These are phyloP conservation scores for Willisornis vidua DNA, from an alignment of 2,113 vertebrate species.

Conservation along the genomic window DNA sequence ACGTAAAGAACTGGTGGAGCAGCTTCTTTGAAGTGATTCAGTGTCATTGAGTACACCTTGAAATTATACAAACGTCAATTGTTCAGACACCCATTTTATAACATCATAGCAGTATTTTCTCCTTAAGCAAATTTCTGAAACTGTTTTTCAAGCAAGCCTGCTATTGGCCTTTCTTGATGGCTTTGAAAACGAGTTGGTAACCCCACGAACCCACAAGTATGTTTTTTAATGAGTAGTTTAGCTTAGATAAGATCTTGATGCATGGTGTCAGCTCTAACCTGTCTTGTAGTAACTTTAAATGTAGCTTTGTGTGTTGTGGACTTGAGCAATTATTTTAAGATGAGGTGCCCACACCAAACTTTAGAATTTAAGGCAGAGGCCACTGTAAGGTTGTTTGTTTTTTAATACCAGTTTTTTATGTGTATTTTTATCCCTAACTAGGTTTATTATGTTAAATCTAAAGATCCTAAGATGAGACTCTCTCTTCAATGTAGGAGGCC, in stretches of 20 bases:
- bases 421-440: background rate
- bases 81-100: constrained; percentile 4
- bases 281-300: background rate
- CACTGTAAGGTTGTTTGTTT: background rate
- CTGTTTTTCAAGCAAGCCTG: background rate
- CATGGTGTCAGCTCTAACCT: background rate
- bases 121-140: background rate
- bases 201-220: background rate
- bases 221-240: background rate
- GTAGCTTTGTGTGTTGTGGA: background rate
- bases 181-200: background rate
- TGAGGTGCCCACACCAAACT: background rate
- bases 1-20: background rate
- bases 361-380: background rate
- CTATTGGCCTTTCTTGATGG: background rate
- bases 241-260: background rate
- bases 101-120: background rate
- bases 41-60: constrained; percentile 32
- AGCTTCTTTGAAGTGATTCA: constrained; percentile 9
- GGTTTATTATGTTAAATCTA: background rate
- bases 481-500: background rate
- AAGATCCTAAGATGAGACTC: background rate
- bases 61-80: background rate
- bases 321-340: background rate
- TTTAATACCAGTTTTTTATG: background rate